Percentiles rank a stretch among this genome's conserved stretches.
phyloP scores from a whole-genome alignment of 2,797 vertebrate genomes.

The Schizopygopsis pylzovi region DNA sequence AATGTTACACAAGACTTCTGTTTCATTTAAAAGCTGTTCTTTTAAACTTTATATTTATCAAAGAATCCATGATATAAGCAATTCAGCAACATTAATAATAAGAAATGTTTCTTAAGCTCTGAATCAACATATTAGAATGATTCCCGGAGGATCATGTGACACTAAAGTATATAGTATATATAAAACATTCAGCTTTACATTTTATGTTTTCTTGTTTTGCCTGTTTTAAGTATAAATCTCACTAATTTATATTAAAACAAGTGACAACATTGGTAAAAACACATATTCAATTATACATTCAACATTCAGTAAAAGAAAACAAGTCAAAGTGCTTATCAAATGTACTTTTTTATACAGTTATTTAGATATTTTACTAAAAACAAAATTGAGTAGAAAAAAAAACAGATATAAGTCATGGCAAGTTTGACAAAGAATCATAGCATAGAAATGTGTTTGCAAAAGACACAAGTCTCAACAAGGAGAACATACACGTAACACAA shows the following conservation, averaged over 20 bases:
- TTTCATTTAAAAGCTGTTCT: neutral
- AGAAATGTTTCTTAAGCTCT: neutral
- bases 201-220: neutral
- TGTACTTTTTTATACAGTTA: neutral
- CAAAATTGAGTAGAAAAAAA: neutral
- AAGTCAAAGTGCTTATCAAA: neutral
- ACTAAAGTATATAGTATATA: too few species aligned
- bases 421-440: constrained; percentile 6
- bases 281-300: neutral
- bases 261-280: neutral
- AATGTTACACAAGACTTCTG: neutral
- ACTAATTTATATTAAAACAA: neutral
- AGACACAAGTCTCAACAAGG: constrained; percentile 39
- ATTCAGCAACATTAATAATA: neutral
- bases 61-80: neutral
- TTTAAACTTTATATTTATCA: neutral
- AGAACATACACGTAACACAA: constrained; percentile 21
- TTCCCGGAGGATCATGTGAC: neutral
- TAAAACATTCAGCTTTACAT: neutral
- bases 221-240: neutral
- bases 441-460: constrained; percentile 15
- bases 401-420: neutral
- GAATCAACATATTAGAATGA: neutral
- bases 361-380: neutral
- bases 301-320: neutral